Percentiles rank a stretch among this genome's conserved stretches.
Conservation (phyloP, 2,888 invertebrate genomes). For the Zeuzera pyrina region DNA sequence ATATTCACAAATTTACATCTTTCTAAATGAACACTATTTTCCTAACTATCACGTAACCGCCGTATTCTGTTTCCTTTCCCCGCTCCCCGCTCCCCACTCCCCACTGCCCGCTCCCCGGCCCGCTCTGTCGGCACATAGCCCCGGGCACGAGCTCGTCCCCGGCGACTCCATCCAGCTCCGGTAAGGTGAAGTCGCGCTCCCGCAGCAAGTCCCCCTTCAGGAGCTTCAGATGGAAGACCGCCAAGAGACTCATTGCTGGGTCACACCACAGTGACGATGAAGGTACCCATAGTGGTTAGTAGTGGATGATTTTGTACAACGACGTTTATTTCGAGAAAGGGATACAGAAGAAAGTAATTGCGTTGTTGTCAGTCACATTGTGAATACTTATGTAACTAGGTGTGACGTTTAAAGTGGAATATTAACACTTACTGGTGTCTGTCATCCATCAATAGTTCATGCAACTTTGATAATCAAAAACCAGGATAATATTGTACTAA, state of each 20-base stretch:
- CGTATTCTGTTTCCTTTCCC: slow-evolving; percentile 1
- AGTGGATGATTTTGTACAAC: no score
- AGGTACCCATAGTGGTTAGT: slow-evolving; percentile 69
- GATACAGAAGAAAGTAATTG: no score
- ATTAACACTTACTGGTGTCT: no score
- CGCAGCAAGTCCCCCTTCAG: slow-evolving; percentile 96
- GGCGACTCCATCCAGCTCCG: slow-evolving; percentile 66
- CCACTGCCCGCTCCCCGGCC: slow-evolving; percentile 20
- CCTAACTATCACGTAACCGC: slow-evolving; percentile 5
- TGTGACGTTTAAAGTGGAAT: no score
- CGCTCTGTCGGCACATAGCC: slow-evolving; percentile 32
- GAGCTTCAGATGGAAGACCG: slow-evolving; percentile 93
- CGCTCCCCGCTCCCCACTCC: slow-evolving; percentile 11
- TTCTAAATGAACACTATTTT: not conserved
- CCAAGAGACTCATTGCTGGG: slow-evolving; percentile 77
- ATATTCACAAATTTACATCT: not conserved
- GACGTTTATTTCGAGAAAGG: no score
- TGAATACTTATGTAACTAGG: no score
- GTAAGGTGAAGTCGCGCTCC: slow-evolving; percentile 86
- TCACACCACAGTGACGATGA: slow-evolving; percentile 87
- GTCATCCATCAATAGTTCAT: no score
- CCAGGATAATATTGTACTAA: no score
- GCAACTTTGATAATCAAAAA: no score
- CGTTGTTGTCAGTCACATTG: no score
- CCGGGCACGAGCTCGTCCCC: slow-evolving; percentile 57